Percentiles rank a stretch among this genome's conserved stretches.
Conservation (phyloP, 2,113 vertebrate genomes). For the Poeciliopsis turrubarensis region DNA sequence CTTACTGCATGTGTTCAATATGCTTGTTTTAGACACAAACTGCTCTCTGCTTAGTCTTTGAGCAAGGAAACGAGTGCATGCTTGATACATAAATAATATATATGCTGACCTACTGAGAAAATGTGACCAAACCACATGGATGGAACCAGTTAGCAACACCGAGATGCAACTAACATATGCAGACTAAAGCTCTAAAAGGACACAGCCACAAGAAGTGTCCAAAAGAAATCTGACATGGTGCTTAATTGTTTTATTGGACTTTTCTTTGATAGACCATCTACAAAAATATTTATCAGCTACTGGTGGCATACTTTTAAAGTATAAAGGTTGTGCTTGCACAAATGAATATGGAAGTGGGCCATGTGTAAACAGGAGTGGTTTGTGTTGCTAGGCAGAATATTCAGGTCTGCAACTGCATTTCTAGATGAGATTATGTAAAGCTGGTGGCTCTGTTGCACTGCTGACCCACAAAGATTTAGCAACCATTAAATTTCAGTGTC, state of each 20-base stretch:
- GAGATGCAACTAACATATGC: constrained; percentile 8
- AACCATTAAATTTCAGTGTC: background rate
- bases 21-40: constrained; percentile 5
- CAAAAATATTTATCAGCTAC: background rate
- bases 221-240: background rate
- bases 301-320: constrained; percentile 2
- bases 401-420: constrained; percentile 14
- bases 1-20: background rate
- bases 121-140: constrained; percentile 18
- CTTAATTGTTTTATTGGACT: background rate
- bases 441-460: background rate
- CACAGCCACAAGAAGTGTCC: background rate
- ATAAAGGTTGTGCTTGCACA: constrained; percentile 25
- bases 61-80: constrained; percentile 13
- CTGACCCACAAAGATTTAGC: background rate
- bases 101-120: constrained; percentile 53
- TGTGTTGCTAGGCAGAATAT: constrained; percentile 64
- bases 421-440: constrained; percentile 28
- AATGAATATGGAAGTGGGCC: constrained; percentile 46
- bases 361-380: constrained; percentile 5
- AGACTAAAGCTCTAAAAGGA: background rate
- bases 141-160: constrained; percentile 20
- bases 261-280: background rate
- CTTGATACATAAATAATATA: constrained; percentile 58
- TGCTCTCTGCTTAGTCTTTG: background rate